Conservation (phyloP, 2,888 invertebrate genomes). For the Phytoseiulus persimilis region DNA sequence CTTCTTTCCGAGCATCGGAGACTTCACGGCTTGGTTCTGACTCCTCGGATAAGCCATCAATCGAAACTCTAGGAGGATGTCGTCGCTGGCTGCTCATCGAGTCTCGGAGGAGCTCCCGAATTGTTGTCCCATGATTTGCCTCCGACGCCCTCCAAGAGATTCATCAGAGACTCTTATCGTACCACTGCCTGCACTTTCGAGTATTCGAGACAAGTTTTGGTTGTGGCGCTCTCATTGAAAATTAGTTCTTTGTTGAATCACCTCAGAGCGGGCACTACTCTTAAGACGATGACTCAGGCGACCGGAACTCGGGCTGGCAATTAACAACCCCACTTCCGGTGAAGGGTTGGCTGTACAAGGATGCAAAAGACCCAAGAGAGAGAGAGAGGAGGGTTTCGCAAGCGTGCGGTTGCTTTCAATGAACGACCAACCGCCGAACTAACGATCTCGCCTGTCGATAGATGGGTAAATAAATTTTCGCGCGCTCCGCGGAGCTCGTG, state of each 20-base stretch:
- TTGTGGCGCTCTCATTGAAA: background rate
- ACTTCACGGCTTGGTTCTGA: too few relatives aligned
- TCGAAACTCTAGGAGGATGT: too few relatives aligned
- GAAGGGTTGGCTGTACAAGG: background rate
- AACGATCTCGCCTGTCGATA: background rate
- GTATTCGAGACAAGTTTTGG: background rate
- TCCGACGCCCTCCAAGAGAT: too few relatives aligned
- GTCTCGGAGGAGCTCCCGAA: too few relatives aligned
- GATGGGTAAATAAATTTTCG: background rate
- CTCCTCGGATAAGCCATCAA: too few relatives aligned
- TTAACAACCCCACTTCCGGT: constrained; percentile 5
- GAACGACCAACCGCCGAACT: background rate
- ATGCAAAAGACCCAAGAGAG: background rate
- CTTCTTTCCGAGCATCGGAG: too few relatives aligned
- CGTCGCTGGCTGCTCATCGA: too few relatives aligned
- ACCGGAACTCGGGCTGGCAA: background rate
- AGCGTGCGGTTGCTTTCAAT: background rate
- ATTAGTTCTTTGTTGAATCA: background rate
- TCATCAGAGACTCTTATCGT: too few relatives aligned
- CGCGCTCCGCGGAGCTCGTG: background rate
- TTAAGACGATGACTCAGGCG: background rate
- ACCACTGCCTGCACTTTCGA: background rate
- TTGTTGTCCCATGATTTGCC: too few relatives aligned
- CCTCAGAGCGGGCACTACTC: background rate
- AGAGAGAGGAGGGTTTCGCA: background rate